Evolutionary conservation across 1,140 invertebrate species (phyloP), one percentile per base, ranked within the genome.

Genomic region (Hormaphis cornu): DNA sequence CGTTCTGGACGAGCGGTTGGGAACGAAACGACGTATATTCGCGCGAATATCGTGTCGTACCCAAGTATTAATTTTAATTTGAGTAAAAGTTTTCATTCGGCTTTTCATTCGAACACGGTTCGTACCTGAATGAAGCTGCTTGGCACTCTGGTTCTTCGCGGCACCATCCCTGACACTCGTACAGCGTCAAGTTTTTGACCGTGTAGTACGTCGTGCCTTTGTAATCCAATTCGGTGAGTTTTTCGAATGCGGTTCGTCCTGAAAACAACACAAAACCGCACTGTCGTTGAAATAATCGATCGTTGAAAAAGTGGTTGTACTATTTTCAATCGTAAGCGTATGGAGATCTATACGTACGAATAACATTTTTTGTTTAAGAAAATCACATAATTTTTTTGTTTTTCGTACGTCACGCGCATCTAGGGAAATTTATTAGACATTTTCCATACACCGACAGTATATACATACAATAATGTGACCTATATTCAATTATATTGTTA

Each of bases 131-230:
- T 10, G 90, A 87, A 1, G 90, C 90, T 2, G 92, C 90, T 74
- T 91, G 90, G 76, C 93, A 96, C 74, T 94, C 91, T 0, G 87
- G 84, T 75, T 95, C 92, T 76, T 95, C 91, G 69, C 90, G 80
- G 77, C 93, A 96, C 91, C 91, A 95, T 33, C 91, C 91, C 77
- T 95, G 91, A 77, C 93, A 96, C 79, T 95, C 92, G 81, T 93
- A 93, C 33, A 96, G 79, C 8, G 91, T 92, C 28, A 95, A 82
- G 79, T 96, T 96, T 74, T 91, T 86, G 42, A 93, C 91, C 24
- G 88, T 95, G 80, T 93, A 95, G 77, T 95, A 95, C 8, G 90
- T 92, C 33, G 87, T 92, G 26, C 92, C 93, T 50, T 87, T 81
- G 77, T 93, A 95, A 78, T 95, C 93, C 72, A 87, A 86, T 77